Conservation (phyloP, 2,888 invertebrate species). For the Horisme vitalbata region DNA sequence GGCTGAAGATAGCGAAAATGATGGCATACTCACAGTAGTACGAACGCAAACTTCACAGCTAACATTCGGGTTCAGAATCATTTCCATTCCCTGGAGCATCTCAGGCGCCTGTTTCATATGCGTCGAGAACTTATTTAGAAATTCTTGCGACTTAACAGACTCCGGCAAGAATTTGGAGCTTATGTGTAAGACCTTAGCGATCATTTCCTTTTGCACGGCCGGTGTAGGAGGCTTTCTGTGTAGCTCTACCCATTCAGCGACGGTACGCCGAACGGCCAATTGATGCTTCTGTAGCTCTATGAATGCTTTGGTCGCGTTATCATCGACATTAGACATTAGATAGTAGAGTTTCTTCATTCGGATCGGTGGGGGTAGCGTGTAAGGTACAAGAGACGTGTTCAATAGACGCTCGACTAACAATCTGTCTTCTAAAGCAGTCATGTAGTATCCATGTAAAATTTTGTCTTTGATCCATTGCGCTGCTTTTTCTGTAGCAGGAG, state of each 20-base stretch:
- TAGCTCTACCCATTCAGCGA: conserved; percentile 93
- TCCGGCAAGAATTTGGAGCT: conserved; percentile 93
- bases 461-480: conserved; percentile 99
- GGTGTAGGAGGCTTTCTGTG: conserved; percentile 87
- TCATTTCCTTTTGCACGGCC: conserved; percentile 88
- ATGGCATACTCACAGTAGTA: conserved; percentile 85
- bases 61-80: conserved; percentile 93
- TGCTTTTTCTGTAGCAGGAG: conserved; percentile 91
- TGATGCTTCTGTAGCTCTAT: conserved; percentile 96
- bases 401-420: conserved; percentile 95
- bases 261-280: conserved; percentile 90
- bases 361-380: conserved; percentile 91
- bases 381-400: conserved; percentile 97
- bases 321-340: conserved; percentile 95
- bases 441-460: conserved; percentile 93
- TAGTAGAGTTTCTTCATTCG: conserved; percentile 97
- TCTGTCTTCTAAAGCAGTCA: conserved; percentile 94
- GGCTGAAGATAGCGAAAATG: no score
- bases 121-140: conserved; percentile 90
- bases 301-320: conserved; percentile 93
- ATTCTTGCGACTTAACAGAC: conserved; percentile 95
- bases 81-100: conserved; percentile 90
- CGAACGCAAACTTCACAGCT: conserved; percentile 97
- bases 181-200: conserved; percentile 85
- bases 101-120: conserved; percentile 89